Conservation (phyloP, 2,113 vertebrate genomes). For the Chaetodon trifascialis region DNA sequence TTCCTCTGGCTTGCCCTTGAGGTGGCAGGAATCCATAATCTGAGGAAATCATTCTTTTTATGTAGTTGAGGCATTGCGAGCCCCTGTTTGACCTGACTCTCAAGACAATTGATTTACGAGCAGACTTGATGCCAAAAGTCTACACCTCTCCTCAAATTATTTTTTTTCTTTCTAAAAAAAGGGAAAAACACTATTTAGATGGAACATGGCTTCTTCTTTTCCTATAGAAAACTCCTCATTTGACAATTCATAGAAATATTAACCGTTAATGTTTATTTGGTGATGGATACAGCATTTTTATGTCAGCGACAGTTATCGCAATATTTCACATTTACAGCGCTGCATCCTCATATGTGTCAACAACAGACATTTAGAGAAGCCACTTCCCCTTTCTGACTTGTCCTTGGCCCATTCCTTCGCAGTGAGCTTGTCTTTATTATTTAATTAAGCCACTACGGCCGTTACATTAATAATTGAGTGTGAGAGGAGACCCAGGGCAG, state of each 20-base stretch:
- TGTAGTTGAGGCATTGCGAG: slow-evolving; percentile 74
- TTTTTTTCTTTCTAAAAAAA: slow-evolving; percentile 12
- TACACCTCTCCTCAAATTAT: slow-evolving; percentile 57
- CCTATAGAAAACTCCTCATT: too few relatives aligned
- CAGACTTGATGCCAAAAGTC: slow-evolving; percentile 57
- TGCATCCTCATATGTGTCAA: slow-evolving; percentile 50
- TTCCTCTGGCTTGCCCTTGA: slow-evolving; percentile 80
- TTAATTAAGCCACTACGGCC: slow-evolving; percentile 86
- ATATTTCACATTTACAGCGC: slow-evolving; percentile 38
- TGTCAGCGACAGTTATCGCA: slow-evolving; percentile 47
- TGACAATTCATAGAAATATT: slow-evolving; percentile 3
- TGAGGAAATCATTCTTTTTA: slow-evolving; percentile 81
- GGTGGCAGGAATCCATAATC: slow-evolving; percentile 82
- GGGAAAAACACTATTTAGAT: slow-evolving; percentile 11
- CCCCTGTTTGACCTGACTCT: slow-evolving; percentile 76
- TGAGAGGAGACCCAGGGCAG: slow-evolving; percentile 84
- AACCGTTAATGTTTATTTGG: slow-evolving; percentile 29
- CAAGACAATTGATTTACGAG: slow-evolving; percentile 77
- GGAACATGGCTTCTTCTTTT: slow-evolving; percentile 7
- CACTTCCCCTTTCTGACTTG: slow-evolving; percentile 63
- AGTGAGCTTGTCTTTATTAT: slow-evolving; percentile 86
- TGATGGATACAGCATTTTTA: slow-evolving; percentile 14
- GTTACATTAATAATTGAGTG: slow-evolving; percentile 88
- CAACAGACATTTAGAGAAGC: slow-evolving; percentile 56
- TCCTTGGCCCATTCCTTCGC: slow-evolving; percentile 85